A percentile compares a stretch with the other conserved stretches of the same genome.
Conservation (phyloP, 2,797 vertebrate genomes). For the Ciconia nigra region DNA sequence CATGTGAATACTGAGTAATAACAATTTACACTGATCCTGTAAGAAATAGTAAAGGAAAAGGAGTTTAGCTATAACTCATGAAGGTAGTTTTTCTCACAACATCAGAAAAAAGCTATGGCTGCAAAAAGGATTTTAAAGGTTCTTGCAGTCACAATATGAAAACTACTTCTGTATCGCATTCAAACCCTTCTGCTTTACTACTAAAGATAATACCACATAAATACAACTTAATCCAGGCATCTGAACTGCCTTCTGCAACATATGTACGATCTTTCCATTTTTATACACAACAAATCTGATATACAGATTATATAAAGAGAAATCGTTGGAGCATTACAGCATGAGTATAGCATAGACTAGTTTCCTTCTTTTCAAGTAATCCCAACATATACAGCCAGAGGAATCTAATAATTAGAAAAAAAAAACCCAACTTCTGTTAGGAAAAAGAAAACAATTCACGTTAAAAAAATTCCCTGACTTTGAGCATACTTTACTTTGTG, state of each 20-base stretch:
- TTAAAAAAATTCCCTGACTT: background rate
- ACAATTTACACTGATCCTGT: background rate
- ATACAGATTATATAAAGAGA: conserved; percentile 57
- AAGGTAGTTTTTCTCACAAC: background rate
- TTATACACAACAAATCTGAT: conserved; percentile 59
- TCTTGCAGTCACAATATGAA: background rate
- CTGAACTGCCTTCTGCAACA: conserved; percentile 35
- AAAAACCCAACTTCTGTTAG: background rate
- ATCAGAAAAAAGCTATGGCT: background rate
- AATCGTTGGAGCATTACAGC: background rate
- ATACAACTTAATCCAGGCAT: conserved; percentile 55
- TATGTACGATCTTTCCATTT: conserved; percentile 54
- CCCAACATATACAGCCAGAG: background rate
- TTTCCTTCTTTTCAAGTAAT: conserved; percentile 31
- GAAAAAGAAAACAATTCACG: background rate
- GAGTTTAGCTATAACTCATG: background rate
- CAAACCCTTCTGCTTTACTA: conserved; percentile 4
- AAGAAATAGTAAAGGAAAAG: background rate
- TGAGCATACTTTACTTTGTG: background rate
- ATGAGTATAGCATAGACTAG: background rate
- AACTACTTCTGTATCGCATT: background rate
- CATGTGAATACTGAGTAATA: background rate
- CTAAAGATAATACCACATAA: conserved; percentile 33
- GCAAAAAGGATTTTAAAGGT: conserved; percentile 4
- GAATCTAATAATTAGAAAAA: background rate